phyloP scores from a whole-genome alignment of 2,888 invertebrate genomes.

The Polydesmus complanatus region DNA sequence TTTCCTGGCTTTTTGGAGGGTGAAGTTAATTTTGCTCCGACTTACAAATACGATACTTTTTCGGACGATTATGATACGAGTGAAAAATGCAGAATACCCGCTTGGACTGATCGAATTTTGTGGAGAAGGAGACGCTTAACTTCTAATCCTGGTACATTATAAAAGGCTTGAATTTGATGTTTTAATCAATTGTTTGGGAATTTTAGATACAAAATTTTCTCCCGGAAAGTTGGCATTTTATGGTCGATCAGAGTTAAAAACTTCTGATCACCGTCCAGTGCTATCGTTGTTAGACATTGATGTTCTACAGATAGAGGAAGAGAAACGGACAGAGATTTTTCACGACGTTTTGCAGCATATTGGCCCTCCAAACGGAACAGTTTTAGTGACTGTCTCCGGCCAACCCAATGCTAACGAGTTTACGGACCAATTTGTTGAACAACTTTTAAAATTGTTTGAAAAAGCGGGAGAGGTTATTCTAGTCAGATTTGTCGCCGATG shows the following conservation, averaged over 20 bases:
- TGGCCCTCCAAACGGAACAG: slow-evolving; percentile 90
- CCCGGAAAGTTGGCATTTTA: slow-evolving; percentile 73
- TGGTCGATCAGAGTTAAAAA: slow-evolving; percentile 85
- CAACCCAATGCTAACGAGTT: slow-evolving; percentile 40
- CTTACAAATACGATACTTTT: slow-evolving; percentile 97
- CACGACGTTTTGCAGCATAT: slow-evolving; percentile 68
- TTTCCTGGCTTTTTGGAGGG: slow-evolving; percentile 92
- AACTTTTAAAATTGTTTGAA: slow-evolving; percentile 62
- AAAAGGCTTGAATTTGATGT: background rate
- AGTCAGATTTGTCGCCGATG: slow-evolving; percentile 68
- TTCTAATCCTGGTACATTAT: slow-evolving; percentile 3
- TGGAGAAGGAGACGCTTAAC: slow-evolving; percentile 65
- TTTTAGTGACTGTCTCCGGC: slow-evolving; percentile 48
- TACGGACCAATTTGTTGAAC: slow-evolving; percentile 65
- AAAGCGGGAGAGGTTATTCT: slow-evolving; percentile 79
- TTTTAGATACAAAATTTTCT: slow-evolving; percentile 7
- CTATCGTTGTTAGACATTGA: slow-evolving; percentile 81
- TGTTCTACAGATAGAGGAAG: slow-evolving; percentile 61
- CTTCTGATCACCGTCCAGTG: slow-evolving; percentile 95
- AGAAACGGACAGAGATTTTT: slow-evolving; percentile 63
- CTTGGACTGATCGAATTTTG: slow-evolving; percentile 96
- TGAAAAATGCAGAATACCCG: slow-evolving; percentile 91
- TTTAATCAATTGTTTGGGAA: background rate
- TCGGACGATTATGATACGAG: slow-evolving; percentile 98
- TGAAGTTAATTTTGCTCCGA: slow-evolving; percentile 78